phyloP scores from a whole-genome alignment of 2,797 vertebrate species.

The Eospalax fontanierii region DNA sequence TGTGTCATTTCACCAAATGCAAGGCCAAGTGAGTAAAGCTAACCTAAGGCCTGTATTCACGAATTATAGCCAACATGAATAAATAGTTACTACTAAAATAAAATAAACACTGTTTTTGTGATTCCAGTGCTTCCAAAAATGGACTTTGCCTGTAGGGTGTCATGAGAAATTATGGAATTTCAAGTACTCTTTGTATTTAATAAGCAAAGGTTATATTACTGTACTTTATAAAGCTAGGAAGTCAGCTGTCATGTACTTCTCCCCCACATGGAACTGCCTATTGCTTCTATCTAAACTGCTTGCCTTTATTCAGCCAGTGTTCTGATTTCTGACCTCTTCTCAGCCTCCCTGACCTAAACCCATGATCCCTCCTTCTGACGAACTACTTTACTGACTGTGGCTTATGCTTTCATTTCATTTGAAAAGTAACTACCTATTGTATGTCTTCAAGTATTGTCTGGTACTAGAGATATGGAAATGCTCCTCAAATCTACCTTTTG shows the following conservation, averaged over 20 bases:
- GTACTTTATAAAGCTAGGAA: not conserved
- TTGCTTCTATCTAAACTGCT: not conserved
- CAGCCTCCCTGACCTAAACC: not conserved
- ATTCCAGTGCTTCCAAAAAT: conserved; percentile 29
- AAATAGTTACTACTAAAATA: not conserved
- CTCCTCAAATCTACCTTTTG: not conserved
- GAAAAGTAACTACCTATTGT: not conserved
- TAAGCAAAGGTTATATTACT: not conserved
- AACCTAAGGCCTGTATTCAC: not conserved
- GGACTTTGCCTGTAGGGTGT: not conserved
- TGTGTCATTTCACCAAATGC: not conserved
- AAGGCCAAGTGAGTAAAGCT: not conserved
- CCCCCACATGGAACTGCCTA: accelerated
- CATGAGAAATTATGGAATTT: not conserved
- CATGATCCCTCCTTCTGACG: not conserved
- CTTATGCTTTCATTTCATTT: not conserved
- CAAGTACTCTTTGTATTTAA: not conserved
- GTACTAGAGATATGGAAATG: not conserved
- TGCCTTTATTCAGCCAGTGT: not conserved
- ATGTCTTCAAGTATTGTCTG: not conserved
- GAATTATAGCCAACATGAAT: not conserved
- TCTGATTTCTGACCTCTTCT: not conserved
- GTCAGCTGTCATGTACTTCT: no score
- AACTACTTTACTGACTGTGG: not conserved
- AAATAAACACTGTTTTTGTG: not conserved